Conservation (phyloP, 2,113 vertebrate species). For the Cygnus atratus region DNA sequence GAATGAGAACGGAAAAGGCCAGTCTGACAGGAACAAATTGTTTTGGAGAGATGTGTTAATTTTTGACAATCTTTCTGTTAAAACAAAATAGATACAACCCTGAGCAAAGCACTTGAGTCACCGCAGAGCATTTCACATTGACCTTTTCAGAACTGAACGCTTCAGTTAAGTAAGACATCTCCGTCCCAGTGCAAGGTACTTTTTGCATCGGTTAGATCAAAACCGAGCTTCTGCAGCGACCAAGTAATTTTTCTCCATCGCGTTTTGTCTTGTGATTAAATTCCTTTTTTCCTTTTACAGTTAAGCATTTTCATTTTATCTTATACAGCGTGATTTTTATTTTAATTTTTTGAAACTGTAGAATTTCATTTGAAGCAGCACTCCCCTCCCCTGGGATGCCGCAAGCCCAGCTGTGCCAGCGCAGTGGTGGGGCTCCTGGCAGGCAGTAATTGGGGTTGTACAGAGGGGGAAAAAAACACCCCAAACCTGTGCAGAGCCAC, state of each 20-base stretch:
- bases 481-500: neutral
- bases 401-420: rapidly evolving
- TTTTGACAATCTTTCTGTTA: constrained; percentile 63
- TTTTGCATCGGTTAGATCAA: neutral
- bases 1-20: constrained; percentile 59
- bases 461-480: neutral
- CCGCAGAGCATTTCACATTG: constrained; percentile 20
- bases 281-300: neutral
- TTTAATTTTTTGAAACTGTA: neutral
- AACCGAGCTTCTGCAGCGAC: neutral
- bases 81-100: constrained; percentile 59
- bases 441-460: neutral
- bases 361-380: neutral
- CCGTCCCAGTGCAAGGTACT: neutral
- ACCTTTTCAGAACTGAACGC: constrained; percentile 49
- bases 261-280: neutral
- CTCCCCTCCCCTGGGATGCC: neutral
- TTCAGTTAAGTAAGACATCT: constrained; percentile 49
- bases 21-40: constrained; percentile 59
- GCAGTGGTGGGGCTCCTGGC: neutral
- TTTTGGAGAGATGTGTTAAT: constrained; percentile 65
- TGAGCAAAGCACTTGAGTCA: constrained; percentile 31
- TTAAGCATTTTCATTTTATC: neutral
- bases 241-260: neutral
- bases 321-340: neutral